Evolutionary conservation across 1,140 invertebrate species (phyloP), one percentile per base, ranked within the genome.

Genomic region (Drosophila mayri): DNA sequence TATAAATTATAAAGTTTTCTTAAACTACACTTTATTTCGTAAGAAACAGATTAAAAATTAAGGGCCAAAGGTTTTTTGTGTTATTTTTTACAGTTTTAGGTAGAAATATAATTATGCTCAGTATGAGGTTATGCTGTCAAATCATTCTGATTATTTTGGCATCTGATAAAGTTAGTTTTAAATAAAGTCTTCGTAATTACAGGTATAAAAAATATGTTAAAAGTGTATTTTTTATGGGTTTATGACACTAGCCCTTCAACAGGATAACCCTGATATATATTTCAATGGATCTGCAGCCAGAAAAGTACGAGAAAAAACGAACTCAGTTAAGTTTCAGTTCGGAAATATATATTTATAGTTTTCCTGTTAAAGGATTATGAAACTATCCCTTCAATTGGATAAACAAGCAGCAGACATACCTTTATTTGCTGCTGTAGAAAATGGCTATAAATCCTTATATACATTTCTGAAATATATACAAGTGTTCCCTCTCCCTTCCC

Each of bases 401-500:
- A n/a, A n/a, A 37, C 9, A 1, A 38, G 9, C 7, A 22, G 11
- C 16, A 25, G 20, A 38, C 28, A 10, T 12, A 1, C 30, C 20
- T 38, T 11, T 37, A 32, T 32, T 10, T 68, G 3, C 62, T 25
- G 12, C 35, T 20, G 25, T 25, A 20, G 43, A 11, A 20, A 41
- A 41, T 18, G n/a, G 35, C 35, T n/a, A 68, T 68, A 22, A 68
- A 67, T 68, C 37, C 52, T 10, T 55, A 54, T 54, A 55, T 37
- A 37, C 18, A 37, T 25, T 11, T n/a, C 52, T 7, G 14, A n/a
- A n/a, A 54, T 50, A 57, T 59, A 43, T 38, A 40, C 30, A 60
- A 60, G 20, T 30, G 18, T 12, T 46, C 10, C 18, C 25, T 25
- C 25, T 25, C 0, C 28, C 37, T 20, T 55, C 5, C 35, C 38